A percentile compares a stretch with the other conserved stretches of the same genome.
phyloP scores from a whole-genome alignment of 2,113 vertebrate genomes.

The Epinephelus cyanopodus region DNA sequence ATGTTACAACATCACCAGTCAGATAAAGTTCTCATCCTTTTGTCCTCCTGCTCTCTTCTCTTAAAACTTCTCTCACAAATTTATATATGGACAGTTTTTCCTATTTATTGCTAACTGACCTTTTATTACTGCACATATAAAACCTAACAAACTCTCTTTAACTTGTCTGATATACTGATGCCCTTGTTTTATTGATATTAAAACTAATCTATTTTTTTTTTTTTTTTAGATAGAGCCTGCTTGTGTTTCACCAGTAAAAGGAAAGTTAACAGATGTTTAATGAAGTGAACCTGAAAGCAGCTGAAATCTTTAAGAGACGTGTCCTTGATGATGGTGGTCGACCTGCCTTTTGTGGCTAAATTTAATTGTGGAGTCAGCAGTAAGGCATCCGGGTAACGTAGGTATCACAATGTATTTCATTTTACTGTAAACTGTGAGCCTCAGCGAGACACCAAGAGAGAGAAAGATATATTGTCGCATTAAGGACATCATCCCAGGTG shows the following conservation, averaged over 20 bases:
- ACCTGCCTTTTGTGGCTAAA: not conserved
- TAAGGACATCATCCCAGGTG: not conserved
- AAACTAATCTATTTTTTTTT: conserved; percentile 10
- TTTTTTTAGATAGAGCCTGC: not conserved
- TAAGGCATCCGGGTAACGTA: not conserved
- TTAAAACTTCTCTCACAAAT: not conserved
- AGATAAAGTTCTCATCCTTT: not conserved
- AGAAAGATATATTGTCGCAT: not conserved
- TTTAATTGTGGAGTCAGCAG: not conserved
- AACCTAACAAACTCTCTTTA: conserved; percentile 22
- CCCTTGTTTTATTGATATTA: conserved; percentile 38
- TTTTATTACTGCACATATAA: conserved; percentile 27
- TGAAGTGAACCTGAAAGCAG: not conserved
- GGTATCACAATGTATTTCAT: not conserved
- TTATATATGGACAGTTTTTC: conserved; percentile 35
- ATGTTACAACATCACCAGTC: not conserved
- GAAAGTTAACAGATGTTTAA: not conserved
- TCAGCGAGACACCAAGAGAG: not conserved
- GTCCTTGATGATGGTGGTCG: not conserved
- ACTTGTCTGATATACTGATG: conserved; percentile 2
- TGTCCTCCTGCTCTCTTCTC: not conserved
- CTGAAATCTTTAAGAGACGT: not conserved
- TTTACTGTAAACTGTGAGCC: not conserved
- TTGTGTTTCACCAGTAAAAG: not conserved
- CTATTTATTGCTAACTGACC: conserved; percentile 40